These are phyloP conservation scores for Palythoa grandis DNA, from an alignment of 92 coral and sea anemone genomes.

Conservation along the genomic window DNA sequence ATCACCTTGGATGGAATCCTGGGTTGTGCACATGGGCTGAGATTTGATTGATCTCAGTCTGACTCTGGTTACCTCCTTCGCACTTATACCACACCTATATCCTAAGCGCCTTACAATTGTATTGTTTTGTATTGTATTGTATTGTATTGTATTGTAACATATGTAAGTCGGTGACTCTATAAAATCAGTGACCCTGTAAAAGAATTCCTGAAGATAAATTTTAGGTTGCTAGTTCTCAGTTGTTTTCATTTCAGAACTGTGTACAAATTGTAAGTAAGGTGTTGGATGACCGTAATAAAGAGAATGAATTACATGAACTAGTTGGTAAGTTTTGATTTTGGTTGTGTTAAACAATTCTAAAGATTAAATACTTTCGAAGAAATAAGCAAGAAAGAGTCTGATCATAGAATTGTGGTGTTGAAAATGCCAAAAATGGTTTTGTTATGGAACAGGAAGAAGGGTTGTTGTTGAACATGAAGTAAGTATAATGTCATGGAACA, in stretches of 20 bases:
- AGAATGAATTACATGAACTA: constrained; percentile 17
- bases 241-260: constrained; percentile 18
- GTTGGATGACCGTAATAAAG: constrained; percentile 20
- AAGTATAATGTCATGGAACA: neutral
- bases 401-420: neutral
- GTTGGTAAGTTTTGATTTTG: constrained; percentile 21
- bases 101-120: no score
- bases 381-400: neutral
- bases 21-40: no score
- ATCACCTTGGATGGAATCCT: no score
- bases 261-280: constrained; percentile 21
- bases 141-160: no score
- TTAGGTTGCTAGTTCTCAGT: neutral
- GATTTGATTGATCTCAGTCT: no score
- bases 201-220: no score
- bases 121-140: no score
- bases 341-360: neutral
- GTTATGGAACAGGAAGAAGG: neutral
- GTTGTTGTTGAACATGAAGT: neutral
- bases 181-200: no score
- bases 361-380: neutral
- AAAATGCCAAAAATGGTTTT: neutral
- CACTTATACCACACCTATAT: no score
- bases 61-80: no score
- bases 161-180: no score